Conservation (phyloP, 1,140 invertebrate genomes). For the Papilio polytes region DNA sequence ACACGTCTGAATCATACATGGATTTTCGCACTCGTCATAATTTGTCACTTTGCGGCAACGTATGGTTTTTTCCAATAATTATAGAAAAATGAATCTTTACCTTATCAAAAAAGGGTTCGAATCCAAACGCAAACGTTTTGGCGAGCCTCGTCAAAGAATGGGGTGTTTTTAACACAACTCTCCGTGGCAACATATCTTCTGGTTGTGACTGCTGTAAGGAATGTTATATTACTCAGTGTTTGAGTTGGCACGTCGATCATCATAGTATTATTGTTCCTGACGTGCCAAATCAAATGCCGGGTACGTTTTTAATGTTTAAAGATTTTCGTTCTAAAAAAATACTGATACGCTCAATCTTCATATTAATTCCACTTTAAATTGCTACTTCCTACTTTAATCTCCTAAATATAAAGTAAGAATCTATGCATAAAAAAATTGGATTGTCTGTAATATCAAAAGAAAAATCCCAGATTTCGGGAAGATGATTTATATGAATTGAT, state of each 20-base stretch:
- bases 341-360: not conserved
- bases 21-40: not conserved
- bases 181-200: conserved; percentile 40
- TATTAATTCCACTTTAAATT: too few species aligned
- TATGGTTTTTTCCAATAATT: not conserved
- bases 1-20: not conserved
- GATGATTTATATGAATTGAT: too few species aligned
- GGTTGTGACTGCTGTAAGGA: conserved; percentile 47
- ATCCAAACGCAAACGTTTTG: conserved; percentile 56
- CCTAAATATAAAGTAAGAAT: not conserved
- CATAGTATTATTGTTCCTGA: too few species aligned
- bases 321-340: too few species aligned
- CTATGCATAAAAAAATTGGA: too few species aligned
- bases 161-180: conserved; percentile 46
- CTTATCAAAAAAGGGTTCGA: conserved; percentile 64
- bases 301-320: too few species aligned
- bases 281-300: not conserved
- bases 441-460: too few species aligned
- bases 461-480: too few species aligned
- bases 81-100: conserved; percentile 42
- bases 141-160: conserved; percentile 59
- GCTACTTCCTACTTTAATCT: too few species aligned
- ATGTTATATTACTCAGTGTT: not conserved
- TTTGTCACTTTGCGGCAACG: not conserved
- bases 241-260: not conserved